Percentiles rank a stretch among this genome's conserved stretches.
phyloP scores from a whole-genome alignment of 2,113 vertebrate genomes.

The Pampusana beccarii region DNA sequence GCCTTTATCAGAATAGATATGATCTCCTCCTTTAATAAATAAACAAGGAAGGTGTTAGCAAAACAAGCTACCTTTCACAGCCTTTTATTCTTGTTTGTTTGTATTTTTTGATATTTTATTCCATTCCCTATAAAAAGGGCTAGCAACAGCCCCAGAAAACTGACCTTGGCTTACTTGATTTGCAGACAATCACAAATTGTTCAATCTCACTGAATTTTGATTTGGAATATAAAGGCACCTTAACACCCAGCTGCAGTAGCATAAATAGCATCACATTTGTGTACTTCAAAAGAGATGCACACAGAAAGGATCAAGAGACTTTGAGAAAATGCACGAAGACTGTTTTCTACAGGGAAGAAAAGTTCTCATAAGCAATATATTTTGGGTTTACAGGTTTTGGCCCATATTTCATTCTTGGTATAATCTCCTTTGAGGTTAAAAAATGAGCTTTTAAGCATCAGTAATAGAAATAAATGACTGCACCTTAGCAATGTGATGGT shows the following conservation, averaged over 20 bases:
- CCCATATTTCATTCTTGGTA: not conserved
- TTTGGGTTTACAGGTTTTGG: not conserved
- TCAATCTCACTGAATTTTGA: not conserved
- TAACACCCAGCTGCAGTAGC: not conserved
- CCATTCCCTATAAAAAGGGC: not conserved
- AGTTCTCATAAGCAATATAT: not conserved
- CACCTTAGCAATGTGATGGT: not conserved
- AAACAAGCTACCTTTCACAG: not conserved
- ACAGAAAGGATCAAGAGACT: not conserved
- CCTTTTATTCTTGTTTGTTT: not conserved
- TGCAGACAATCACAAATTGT: not conserved
- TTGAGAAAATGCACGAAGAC: not conserved
- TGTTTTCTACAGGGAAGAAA: not conserved
- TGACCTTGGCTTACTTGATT: not conserved
- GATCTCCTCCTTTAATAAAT: not conserved
- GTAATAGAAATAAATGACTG: not conserved
- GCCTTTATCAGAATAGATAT: not conserved
- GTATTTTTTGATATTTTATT: not conserved
- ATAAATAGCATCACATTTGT: not conserved
- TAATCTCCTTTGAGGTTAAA: not conserved
- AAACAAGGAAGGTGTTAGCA: not conserved
- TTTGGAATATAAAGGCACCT: not conserved
- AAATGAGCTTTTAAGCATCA: not conserved
- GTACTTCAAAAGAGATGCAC: not conserved
- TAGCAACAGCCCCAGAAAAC: not conserved